These are phyloP conservation scores for Meta bourneti DNA, from an alignment of 2,888 invertebrate species.

Conservation along the genomic window DNA sequence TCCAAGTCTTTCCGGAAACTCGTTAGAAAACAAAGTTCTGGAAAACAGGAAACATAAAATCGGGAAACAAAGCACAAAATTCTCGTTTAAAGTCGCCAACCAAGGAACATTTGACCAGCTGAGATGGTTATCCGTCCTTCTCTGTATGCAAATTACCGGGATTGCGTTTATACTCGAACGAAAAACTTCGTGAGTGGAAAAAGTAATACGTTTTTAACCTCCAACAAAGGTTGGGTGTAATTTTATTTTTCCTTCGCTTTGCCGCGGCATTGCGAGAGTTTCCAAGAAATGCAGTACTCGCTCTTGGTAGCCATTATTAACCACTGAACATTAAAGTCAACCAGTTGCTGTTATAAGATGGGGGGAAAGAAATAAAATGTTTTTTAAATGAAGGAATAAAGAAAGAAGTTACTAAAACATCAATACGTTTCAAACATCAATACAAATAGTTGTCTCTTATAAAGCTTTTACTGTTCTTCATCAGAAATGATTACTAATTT, in stretches of 20 bases:
- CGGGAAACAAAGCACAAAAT: conserved; percentile 53
- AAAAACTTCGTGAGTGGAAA: conserved; percentile 58
- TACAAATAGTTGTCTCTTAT: too few species aligned
- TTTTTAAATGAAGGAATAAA: too few species aligned
- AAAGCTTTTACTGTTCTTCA: too few species aligned
- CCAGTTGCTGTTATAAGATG: too few species aligned
- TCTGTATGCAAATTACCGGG: conserved; percentile 65
- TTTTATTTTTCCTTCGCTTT: conserved; percentile 43
- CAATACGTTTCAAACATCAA: too few species aligned
- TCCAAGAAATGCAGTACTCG: neutral
- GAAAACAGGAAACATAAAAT: conserved; percentile 69
- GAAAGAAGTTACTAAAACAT: too few species aligned
- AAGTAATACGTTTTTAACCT: conserved; percentile 65
- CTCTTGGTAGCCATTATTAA: neutral
- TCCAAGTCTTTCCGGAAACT: conserved; percentile 21
- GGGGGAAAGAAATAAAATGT: too few species aligned
- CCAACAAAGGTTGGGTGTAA: conserved; percentile 29
- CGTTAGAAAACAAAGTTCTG: conserved; percentile 52
- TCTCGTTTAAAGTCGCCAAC: conserved; percentile 57
- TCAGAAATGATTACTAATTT: too few species aligned
- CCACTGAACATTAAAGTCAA: neutral
- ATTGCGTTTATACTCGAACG: conserved; percentile 46
- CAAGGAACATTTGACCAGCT: conserved; percentile 55
- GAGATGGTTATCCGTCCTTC: conserved; percentile 61
- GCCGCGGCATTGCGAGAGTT: neutral